Evolutionary conservation across 2,797 vertebrate genomes (phyloP).

Genomic region (Schizopygopsis pylzovi): DNA sequence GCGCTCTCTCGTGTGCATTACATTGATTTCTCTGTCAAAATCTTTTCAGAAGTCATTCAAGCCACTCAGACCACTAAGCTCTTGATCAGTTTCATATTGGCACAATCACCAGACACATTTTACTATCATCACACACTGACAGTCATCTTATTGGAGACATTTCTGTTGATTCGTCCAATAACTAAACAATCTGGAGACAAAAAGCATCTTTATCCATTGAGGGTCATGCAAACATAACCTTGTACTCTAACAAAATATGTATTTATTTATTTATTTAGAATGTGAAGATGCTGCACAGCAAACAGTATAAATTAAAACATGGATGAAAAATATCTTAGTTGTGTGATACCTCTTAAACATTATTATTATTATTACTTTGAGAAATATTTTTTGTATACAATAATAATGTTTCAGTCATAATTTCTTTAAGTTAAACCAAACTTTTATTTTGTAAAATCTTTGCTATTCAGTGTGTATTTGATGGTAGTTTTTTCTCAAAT

Average conservation of each 20-base stretch:
- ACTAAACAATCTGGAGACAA: not conserved
- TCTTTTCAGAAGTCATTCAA: slow-evolving; percentile 47
- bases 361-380: no score
- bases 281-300: no score
- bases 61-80: slow-evolving; percentile 35
- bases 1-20: slow-evolving; percentile 42
- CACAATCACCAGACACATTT: slow-evolving; percentile 44
- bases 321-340: not conserved
- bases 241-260: not conserved
- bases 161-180: slow-evolving; percentile 14
- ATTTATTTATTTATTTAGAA: no score
- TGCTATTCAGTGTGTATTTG: not conserved
- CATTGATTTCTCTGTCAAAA: slow-evolving; percentile 60
- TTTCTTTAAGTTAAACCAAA: not conserved
- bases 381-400: no score
- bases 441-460: not conserved
- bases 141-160: slow-evolving; percentile 8
- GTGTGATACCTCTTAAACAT: not conserved
- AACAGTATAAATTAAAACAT: not conserved
- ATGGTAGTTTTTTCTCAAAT: not conserved
- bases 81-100: slow-evolving; percentile 53
- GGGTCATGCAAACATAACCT: not conserved
- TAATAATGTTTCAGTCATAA: no score
- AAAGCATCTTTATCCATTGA: not conserved
- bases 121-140: slow-evolving; percentile 46